Evolutionary conservation across 2,888 invertebrate species (phyloP), one percentile per base, ranked within the genome.

Genomic region (Synanthedon myopaeformis): DNA sequence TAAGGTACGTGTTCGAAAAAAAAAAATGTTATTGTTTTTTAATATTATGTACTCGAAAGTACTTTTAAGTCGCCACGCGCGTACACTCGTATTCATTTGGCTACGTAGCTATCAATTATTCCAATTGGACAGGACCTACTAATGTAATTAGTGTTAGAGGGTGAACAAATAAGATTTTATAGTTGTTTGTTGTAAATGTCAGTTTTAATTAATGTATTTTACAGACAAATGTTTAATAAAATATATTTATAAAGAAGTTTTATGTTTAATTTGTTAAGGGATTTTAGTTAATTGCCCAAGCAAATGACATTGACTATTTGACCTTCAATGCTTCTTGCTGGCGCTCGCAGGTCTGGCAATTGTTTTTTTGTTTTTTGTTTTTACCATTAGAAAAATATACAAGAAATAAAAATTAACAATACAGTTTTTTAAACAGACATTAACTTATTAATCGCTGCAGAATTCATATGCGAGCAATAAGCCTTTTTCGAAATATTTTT

Each of bases 131-230:
- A 75, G 72, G 76, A 83, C 79, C 77, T 81, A 80, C 77, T 75
- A 76, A 77, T 69, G 72, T 78, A 76, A 78, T 74, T 80, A 84
- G 79, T 73, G 68, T 79, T 84, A 85, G 78, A 76, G 66, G 67
- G 70, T 74, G 62, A 73, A 76, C 76, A 78, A 79, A 80, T 82
- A 81, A 82, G 81, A 84, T 85, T 86, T 85, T 87, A 84, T 86
- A 86, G 84, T 81, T 82, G 85, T 85, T 86, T 82, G 86, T 85
- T 86, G 84, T 87, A 84, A 84, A 82, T 82, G 85, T 86, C 84
- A 76, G 84, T 83, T 85, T 83, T 82, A 84, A 85, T 82, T 84
- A 82, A 84, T 79, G 82, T 85, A 83, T 86, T 86, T 85, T 85
- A 86, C 82, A 86, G 78, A 82, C 78, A 82, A 80, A 81, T 85